These are phyloP conservation scores for Melinaea menophilus DNA, from an alignment of 2,888 invertebrate species.

Conservation along the genomic window DNA sequence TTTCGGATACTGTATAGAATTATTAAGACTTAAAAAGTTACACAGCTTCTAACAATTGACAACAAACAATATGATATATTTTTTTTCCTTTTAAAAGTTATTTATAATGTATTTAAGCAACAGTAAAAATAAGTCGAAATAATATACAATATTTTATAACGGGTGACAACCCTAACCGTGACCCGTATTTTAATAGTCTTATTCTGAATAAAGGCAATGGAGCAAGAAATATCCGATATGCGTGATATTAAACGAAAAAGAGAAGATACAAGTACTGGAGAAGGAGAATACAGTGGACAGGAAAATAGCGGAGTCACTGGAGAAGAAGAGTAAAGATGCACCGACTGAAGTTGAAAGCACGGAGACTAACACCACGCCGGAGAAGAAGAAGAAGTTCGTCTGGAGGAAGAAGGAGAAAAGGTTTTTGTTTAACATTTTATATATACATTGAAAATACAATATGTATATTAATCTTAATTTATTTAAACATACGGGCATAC, in stretches of 20 bases:
- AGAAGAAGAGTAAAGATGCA: constrained; percentile 56
- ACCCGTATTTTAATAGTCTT: constrained; percentile 21
- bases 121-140: too few relatives aligned
- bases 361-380: constrained; percentile 70
- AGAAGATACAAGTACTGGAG: constrained; percentile 69
- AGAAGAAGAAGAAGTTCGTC: constrained; percentile 67
- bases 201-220: constrained; percentile 80
- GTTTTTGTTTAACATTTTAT: constrained; percentile 33
- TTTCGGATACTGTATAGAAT: too few relatives aligned
- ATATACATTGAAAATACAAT: neutral
- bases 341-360: constrained; percentile 60
- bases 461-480: constrained; percentile 13
- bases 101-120: too few relatives aligned
- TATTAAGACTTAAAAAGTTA: too few relatives aligned
- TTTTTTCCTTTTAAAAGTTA: too few relatives aligned
- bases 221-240: constrained; percentile 96
- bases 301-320: constrained; percentile 47
- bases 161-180: constrained; percentile 19
- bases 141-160: neutral
- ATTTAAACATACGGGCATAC: too few relatives aligned
- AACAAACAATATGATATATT: too few relatives aligned
- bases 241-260: constrained; percentile 77
- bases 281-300: constrained; percentile 57
- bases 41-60: too few relatives aligned
- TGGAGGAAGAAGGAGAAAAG: constrained; percentile 68